phyloP scores from a whole-genome alignment of 2,888 invertebrate species.

The Tetheella fluctuosa region DNA sequence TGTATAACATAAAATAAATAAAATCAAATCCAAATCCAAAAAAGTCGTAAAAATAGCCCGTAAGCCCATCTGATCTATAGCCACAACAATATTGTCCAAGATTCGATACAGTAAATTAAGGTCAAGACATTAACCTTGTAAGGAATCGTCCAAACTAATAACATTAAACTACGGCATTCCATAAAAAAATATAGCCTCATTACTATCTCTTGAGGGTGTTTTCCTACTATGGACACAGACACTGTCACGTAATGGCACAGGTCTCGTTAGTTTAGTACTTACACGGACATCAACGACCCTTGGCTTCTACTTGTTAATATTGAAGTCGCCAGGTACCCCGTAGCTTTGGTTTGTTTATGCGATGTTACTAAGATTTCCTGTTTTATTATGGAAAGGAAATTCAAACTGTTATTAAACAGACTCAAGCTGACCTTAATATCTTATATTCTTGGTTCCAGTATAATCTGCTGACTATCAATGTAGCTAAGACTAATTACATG shows the following conservation, averaged over 20 bases:
- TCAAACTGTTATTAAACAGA: too few relatives aligned
- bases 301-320: neutral
- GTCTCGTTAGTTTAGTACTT: neutral
- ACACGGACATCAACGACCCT: neutral
- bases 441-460: too few relatives aligned
- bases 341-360: too few relatives aligned
- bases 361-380: too few relatives aligned
- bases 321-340: neutral
- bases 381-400: too few relatives aligned
- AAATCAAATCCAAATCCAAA: too few relatives aligned
- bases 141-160: slow-evolving; percentile 42
- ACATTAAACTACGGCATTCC: slow-evolving; percentile 42
- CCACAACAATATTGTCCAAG: slow-evolving; percentile 29
- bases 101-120: slow-evolving; percentile 44
- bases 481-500: too few relatives aligned
- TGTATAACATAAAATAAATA: too few relatives aligned
- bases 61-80: neutral
- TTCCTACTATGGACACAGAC: neutral
- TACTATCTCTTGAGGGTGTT: slow-evolving; percentile 16
- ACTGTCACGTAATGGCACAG: neutral
- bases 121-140: slow-evolving; percentile 44
- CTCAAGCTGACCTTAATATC: too few relatives aligned
- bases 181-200: slow-evolving; percentile 40
- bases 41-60: neutral
- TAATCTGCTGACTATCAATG: too few relatives aligned